Base-by-base conservation (phyloP, 2,113 vertebrate genomes). In the Anoplopoma fimbria region DNA sequence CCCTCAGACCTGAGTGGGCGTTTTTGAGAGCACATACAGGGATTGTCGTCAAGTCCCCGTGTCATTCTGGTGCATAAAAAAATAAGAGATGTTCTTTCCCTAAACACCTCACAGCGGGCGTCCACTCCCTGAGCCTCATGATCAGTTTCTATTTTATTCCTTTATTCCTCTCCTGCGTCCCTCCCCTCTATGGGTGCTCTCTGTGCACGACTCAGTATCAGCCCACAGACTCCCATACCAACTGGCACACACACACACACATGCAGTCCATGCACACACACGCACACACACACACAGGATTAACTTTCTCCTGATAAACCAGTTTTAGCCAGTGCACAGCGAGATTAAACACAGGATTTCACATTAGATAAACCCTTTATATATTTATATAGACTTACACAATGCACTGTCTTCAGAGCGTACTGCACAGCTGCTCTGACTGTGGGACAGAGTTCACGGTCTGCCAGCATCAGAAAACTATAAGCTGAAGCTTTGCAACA, bases 271-370 rank as follows among this genome's bases (percentile, higher is more conserved):
- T 27, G 42, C 47, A 74, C 57, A 79, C 83, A 84, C 79, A 75
- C 83, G 74, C 53, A 76, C 53, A 71, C n/a, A 76, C 74, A 73
- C 77, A 84, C 82, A 82, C 49, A 40, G 89, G 92, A 93, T 95
- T 95, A 87, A 72, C 82, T 83, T 87, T 76, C 58, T 83, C 80
- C 80, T 64, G 82, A 87, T 85, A 87, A 91, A 88, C 84, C 82
- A 86, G 84, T 82, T 86, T 89, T 42, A 89, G 81, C 70, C 87
- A 76, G 78, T 57, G 36, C 64, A 83, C 69, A 86, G 90, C 38
- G 1, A 89, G 93, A 93, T 94, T 94, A 93, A 89, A 89, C 62
- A 62, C 72, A 70, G 79, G 83, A 89, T 90, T 92, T 83, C 61
- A 87, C 84, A 77, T 87, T 63, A 78, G 85, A 93, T 79, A 49